Base-by-base conservation (phyloP, 2,113 vertebrate species). In the Prinia subflava region DNA sequence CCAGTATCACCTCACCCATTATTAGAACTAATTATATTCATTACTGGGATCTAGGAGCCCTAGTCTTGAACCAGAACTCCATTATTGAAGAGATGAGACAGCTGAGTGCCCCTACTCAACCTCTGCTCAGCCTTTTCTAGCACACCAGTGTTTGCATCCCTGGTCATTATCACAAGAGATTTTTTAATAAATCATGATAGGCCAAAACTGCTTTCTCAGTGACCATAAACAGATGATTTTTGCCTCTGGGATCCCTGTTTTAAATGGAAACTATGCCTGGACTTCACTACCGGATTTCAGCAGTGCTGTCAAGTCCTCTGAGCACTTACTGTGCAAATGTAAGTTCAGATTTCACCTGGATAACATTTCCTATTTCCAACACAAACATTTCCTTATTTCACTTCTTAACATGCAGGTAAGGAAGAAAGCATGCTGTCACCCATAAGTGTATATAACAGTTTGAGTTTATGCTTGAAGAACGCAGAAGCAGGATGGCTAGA, bases 21-120 rank as follows among this genome's bases (percentile, higher is more conserved):
- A 92, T 82, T 95, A 89, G 85, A 91, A 93, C 47, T 89, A 95
- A 95, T 93, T 95, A 81, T 50, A 41, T 63, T 94, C 60, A 88
- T 93, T 93, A 93, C 47, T 41, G 68, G 63, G 71, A 90, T 90
- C 90, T 83, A 63, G 64, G 47, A 83, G 68, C 44, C 88, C 70
- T 75, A 46, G 52, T 55, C 90, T 63, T 19, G 41, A 90, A 93
- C 52, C 19, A 85, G 79, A 81, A 69, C 68, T 89, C 88, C 80
- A 78, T 59, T 78, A 80, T 63, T 42, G 53, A 75, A 81, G 68
- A 82, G 33, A 88, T n/a, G 91, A 96, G 87, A 80, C 67, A 90
- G 55, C 42, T 10, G 17, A 93, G 75, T 64, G 52, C 83, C 93
- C 78, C 82, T 74, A 1, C 60, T 80, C 84, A 83, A 41, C 70